Conservation (phyloP, 2,113 vertebrate species). For the Microtus richardsoni region DNA sequence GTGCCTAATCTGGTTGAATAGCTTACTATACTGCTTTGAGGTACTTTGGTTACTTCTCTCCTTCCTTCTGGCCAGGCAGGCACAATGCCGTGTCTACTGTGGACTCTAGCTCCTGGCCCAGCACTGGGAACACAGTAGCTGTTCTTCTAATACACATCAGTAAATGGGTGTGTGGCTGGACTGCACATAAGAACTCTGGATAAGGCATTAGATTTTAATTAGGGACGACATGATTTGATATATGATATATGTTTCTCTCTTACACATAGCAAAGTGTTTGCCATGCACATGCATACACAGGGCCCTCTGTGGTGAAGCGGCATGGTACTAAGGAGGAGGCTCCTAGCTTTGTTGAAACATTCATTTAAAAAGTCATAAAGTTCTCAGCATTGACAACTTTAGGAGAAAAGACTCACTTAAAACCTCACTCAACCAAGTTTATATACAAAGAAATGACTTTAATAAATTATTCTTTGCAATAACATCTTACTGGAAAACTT, state of each 20-base stretch:
- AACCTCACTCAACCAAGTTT: not conserved
- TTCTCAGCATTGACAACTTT: not conserved
- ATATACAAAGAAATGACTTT: not conserved
- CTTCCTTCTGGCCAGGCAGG: not conserved
- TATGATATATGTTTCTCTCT: not conserved
- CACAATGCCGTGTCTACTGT: not conserved
- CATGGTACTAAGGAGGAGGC: not conserved
- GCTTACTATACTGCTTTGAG: not conserved
- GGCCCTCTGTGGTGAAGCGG: not conserved
- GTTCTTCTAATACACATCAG: slow-evolving; percentile 3
- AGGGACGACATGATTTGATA: not conserved
- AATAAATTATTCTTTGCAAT: slow-evolving; percentile 28
- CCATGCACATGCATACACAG: not conserved
- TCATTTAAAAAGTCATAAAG: not conserved
- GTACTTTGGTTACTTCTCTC: not conserved
- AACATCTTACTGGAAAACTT: slow-evolving; percentile 25
- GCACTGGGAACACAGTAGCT: not conserved
- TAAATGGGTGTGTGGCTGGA: not conserved
- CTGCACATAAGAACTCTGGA: not conserved
- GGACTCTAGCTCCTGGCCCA: not conserved
- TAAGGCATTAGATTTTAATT: slow-evolving; percentile 18
- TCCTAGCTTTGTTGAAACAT: not conserved
- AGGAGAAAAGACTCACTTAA: not conserved
- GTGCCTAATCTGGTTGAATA: not conserved
- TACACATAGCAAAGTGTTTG: not conserved